phyloP scores from a whole-genome alignment of 2,888 invertebrate genomes.

The Leptinotarsa rubiginosa region DNA sequence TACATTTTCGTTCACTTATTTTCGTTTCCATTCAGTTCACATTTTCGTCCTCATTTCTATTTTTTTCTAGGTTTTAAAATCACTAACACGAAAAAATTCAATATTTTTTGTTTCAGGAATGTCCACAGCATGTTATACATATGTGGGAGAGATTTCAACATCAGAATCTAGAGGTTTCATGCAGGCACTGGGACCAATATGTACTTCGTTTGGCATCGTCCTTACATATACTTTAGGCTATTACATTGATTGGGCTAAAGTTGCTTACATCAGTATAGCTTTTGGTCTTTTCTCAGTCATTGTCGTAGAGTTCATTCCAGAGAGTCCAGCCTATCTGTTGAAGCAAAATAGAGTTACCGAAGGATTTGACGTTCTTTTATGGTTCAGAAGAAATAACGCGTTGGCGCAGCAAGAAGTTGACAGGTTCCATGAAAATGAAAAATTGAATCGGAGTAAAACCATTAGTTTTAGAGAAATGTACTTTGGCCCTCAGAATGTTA shows the following conservation, averaged over 20 bases:
- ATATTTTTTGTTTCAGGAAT: conserved; percentile 69
- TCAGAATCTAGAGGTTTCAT: conserved; percentile 77
- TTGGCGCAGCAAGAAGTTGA: conserved; percentile 75
- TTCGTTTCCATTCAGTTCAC: too few species aligned
- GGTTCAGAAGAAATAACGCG: conserved; percentile 74
- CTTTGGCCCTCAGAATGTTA: conserved; percentile 72
- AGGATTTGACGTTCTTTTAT: conserved; percentile 71
- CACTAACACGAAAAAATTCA: neutral
- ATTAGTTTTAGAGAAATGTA: conserved; percentile 55
- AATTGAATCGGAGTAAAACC: conserved; percentile 43
- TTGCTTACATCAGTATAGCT: conserved; percentile 74
- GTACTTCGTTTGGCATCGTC: conserved; percentile 79
- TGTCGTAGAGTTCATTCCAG: conserved; percentile 75
- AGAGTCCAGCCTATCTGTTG: conserved; percentile 77
- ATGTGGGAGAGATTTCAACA: conserved; percentile 77
- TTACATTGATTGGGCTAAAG: conserved; percentile 75
- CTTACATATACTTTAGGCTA: conserved; percentile 77
- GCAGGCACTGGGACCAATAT: conserved; percentile 77
- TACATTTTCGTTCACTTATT: too few species aligned
- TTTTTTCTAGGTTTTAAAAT: too few species aligned
- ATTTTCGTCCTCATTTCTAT: too few species aligned
- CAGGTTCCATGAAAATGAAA: conserved; percentile 56
- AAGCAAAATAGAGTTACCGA: conserved; percentile 72
- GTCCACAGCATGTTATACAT: conserved; percentile 77
- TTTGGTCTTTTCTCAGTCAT: conserved; percentile 71